A percentile compares a stretch with the other conserved stretches of the same genome.
Conservation (phyloP, 2,797 vertebrate genomes). For the Sebastes iracundus region DNA sequence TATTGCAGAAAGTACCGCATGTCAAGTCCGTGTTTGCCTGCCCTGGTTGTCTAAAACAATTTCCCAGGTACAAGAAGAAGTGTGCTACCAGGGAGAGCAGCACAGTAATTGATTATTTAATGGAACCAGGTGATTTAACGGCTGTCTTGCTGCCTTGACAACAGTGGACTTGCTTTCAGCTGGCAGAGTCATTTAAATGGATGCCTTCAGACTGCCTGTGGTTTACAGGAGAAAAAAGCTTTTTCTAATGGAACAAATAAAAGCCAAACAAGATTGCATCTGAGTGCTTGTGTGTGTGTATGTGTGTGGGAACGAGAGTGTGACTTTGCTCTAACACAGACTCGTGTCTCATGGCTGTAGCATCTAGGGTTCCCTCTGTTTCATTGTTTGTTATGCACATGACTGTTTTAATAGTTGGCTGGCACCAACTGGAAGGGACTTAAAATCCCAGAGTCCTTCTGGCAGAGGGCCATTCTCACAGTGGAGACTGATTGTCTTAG, state of each 20-base stretch:
- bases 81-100: slow-evolving; percentile 85
- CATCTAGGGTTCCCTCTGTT: slow-evolving; percentile 35
- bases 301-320: background rate
- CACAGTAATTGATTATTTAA: slow-evolving; percentile 97
- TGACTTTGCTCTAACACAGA: slow-evolving; percentile 10
- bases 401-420: slow-evolving; percentile 49
- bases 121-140: slow-evolving; percentile 94
- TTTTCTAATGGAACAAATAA: slow-evolving; percentile 66
- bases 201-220: slow-evolving; percentile 85
- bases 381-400: slow-evolving; percentile 31
- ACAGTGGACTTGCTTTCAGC: slow-evolving; percentile 89
- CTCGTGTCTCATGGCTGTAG: slow-evolving; percentile 33
- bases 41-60: slow-evolving; percentile 81
- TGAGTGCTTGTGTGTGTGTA: slow-evolving; percentile 25
- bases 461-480: slow-evolving; percentile 42
- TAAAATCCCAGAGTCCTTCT: slow-evolving; percentile 21
- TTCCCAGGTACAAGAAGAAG: slow-evolving; percentile 83
- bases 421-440: slow-evolving; percentile 21
- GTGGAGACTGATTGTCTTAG: slow-evolving; percentile 38
- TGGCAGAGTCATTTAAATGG: slow-evolving; percentile 83
- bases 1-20: slow-evolving; percentile 14
- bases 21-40: slow-evolving; percentile 67
- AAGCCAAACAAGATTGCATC: slow-evolving; percentile 44
- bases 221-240: slow-evolving; percentile 62
- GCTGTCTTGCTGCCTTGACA: slow-evolving; percentile 86